These are phyloP conservation scores for Pycnomerus fuliginosus DNA, from an alignment of 2,888 invertebrate genomes.

Conservation along the genomic window DNA sequence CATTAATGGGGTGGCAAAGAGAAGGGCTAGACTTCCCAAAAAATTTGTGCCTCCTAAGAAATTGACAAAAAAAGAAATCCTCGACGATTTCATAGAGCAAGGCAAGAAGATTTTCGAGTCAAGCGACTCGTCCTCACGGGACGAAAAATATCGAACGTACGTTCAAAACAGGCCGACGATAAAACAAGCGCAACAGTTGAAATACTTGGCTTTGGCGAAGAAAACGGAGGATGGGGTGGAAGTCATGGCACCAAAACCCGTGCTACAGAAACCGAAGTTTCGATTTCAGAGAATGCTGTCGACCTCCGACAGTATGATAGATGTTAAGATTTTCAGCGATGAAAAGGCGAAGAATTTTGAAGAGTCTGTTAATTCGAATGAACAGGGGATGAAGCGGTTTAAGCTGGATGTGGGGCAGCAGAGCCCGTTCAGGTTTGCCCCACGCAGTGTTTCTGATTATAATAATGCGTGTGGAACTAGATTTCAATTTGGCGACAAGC, in stretches of 20 bases:
- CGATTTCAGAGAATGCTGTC: constrained; percentile 16
- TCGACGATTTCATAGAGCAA: constrained; percentile 40
- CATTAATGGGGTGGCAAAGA: background rate
- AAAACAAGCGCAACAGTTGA: constrained; percentile 38
- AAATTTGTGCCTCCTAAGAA: constrained; percentile 35
- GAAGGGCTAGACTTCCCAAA: background rate
- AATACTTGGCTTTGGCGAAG: constrained; percentile 38
- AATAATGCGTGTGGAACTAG: too few relatives aligned
- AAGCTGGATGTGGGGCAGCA: too few relatives aligned
- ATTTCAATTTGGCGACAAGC: too few relatives aligned
- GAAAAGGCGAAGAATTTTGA: constrained; percentile 35
- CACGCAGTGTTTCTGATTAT: too few relatives aligned
- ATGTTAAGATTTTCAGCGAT: constrained; percentile 30
- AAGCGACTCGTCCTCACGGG: constrained; percentile 22
- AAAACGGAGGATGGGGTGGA: constrained; percentile 40
- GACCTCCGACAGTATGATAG: constrained; percentile 13
- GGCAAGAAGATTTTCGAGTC: constrained; percentile 36
- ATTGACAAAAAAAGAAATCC: constrained; percentile 40
- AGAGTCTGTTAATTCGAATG: constrained; percentile 39
- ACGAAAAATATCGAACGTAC: constrained; percentile 35
- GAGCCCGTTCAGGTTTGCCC: too few relatives aligned
- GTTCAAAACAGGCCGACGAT: constrained; percentile 41
- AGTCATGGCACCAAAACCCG: constrained; percentile 30
- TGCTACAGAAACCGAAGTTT: constrained; percentile 12
- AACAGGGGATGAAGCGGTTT: too few relatives aligned